Evolutionary conservation across 2,888 invertebrate genomes (phyloP), one percentile per base, ranked within the genome.

Genomic region (Lycophotia porphyrea): DNA sequence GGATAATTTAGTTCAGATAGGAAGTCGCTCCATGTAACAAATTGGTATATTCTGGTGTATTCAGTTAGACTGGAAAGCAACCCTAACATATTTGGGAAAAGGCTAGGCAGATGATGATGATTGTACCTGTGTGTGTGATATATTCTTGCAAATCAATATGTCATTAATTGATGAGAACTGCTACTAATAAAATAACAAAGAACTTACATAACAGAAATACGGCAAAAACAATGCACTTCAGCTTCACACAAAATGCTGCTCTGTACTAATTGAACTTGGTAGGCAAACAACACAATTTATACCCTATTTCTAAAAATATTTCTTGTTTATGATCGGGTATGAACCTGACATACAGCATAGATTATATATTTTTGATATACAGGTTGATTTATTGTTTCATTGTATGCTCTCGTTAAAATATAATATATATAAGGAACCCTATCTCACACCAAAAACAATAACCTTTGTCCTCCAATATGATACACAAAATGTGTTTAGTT

Each of bases 131-230:
- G n/a, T n/a, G n/a, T n/a, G n/a, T n/a, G n/a, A n/a, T n/a, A n/a
- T n/a, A n/a, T n/a, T n/a, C n/a, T n/a, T n/a, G n/a, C n/a, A n/a
- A n/a, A n/a, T n/a, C n/a, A n/a, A n/a, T n/a, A n/a, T n/a, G n/a
- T n/a, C n/a, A n/a, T n/a, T n/a, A n/a, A n/a, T n/a, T 27, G 13
- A 15, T 55, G 9, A 21, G 9, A 31, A 0, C 8, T 39, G 8
- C 1, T 63, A 39, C 0, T 39, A 27, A 39, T 8, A 18, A 63
- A 39, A 39, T 18, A 34, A 73, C 4, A 39, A n/a, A 5, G 18
- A 71, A 71, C 84, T 82, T 42, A 84, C 86, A 67, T 2, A 74
- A 36, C 27, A 82, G 31, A 67, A 67, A 55, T 4, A 66, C 39
- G 5, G 52, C 5, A 0, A 27, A 27, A 44, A 63, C 15, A 34